Evolutionary conservation across 2,888 invertebrate species (phyloP).

Genomic region (Agrilus biguttatus): DNA sequence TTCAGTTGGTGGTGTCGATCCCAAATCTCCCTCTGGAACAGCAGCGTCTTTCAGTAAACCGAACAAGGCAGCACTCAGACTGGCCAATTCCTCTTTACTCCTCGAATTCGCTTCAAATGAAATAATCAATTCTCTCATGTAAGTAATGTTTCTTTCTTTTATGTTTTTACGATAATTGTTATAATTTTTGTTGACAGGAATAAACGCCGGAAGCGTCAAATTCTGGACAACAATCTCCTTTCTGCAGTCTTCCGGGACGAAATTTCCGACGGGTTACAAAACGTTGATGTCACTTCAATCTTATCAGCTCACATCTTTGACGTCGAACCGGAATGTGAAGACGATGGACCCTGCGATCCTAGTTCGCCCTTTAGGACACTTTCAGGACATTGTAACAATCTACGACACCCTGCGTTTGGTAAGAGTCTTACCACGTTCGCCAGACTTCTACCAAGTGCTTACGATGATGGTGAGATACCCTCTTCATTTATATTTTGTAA

Average conservation of each 20-base stretch:
- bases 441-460: slow-evolving; percentile 68
- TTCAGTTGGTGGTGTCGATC: slow-evolving; percentile 66
- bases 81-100: slow-evolving; percentile 76
- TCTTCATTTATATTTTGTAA: slow-evolving; percentile 1
- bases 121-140: slow-evolving; percentile 51
- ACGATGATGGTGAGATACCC: slow-evolving; percentile 59
- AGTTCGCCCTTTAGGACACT: slow-evolving; percentile 56
- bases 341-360: slow-evolving; percentile 56
- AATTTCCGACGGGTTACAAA: slow-evolving; percentile 62
- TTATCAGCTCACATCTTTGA: slow-evolving; percentile 47
- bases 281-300: slow-evolving; percentile 61
- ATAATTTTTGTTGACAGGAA: slow-evolving; percentile 23
- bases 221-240: slow-evolving; percentile 50
- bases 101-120: slow-evolving; percentile 80
- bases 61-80: slow-evolving; percentile 63
- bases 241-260: slow-evolving; percentile 47
- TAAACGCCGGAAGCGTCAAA: slow-evolving; percentile 54
- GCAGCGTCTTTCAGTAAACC: slow-evolving; percentile 86
- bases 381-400: slow-evolving; percentile 78
- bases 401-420: slow-evolving; percentile 68
- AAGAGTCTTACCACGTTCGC: slow-evolving; percentile 76
- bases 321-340: slow-evolving; percentile 57
- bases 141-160: slow-evolving; percentile 11
- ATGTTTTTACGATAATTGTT: not conserved
- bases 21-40: slow-evolving; percentile 72